Evolutionary conservation across 2,888 invertebrate species (phyloP).

Genomic region (Drosophila mayaguana): DNA sequence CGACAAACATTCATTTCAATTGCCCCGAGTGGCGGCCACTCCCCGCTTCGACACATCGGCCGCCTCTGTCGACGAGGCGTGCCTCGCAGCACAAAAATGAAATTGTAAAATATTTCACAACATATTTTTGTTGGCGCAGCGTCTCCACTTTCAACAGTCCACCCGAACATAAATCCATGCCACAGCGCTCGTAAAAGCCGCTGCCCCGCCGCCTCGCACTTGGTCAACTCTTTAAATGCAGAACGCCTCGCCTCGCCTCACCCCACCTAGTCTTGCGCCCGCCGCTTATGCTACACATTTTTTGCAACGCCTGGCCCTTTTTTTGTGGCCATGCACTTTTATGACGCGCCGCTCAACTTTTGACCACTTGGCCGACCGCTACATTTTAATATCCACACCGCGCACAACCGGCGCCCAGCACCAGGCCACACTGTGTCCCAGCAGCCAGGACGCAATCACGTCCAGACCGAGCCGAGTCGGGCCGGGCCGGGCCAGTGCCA

Average conservation of each 20-base stretch:
- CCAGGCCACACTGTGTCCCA: slow-evolving; percentile 22
- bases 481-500: slow-evolving; percentile 1
- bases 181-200: slow-evolving; percentile 53
- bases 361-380: slow-evolving; percentile 75
- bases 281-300: slow-evolving; percentile 35
- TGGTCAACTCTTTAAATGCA: slow-evolving; percentile 3
- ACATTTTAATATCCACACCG: slow-evolving; percentile 75
- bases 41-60: slow-evolving; percentile 34
- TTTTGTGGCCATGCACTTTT: slow-evolving; percentile 44
- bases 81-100: slow-evolving; percentile 56
- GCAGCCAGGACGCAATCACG: slow-evolving; percentile 23
- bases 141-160: slow-evolving; percentile 73
- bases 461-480: slow-evolving; percentile 3
- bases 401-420: slow-evolving; percentile 17
- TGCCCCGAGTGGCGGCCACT: slow-evolving; percentile 54
- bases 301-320: slow-evolving; percentile 20
- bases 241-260: neutral
- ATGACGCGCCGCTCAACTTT: slow-evolving; percentile 71
- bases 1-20: slow-evolving; percentile 76
- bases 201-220: neutral
- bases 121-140: slow-evolving; percentile 70
- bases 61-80: slow-evolving; percentile 37
- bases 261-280: neutral
- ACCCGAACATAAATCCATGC: slow-evolving; percentile 74
- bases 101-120: slow-evolving; percentile 76